Percentiles rank a stretch among this genome's conserved stretches.
These are phyloP conservation scores for Drosophila stalkeri DNA, from an alignment of 2,888 invertebrate genomes.

Conservation along the genomic window DNA sequence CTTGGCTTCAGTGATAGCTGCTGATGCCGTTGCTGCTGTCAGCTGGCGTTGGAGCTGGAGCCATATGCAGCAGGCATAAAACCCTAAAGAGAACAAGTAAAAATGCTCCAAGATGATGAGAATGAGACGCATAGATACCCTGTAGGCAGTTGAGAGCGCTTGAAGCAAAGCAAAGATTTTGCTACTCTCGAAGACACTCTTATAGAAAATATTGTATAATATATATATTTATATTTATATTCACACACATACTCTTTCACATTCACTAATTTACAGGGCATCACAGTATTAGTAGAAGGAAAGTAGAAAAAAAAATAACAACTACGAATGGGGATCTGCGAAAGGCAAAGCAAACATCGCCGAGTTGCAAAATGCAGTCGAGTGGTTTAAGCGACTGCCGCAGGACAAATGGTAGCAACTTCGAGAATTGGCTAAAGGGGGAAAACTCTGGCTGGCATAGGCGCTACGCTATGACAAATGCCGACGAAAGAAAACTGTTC, in stretches of 20 bases:
- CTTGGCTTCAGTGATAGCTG: constrained; percentile 35
- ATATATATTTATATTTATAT: background rate
- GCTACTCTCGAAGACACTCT: background rate
- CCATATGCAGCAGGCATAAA: constrained; percentile 53
- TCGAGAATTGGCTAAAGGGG: constrained; percentile 27
- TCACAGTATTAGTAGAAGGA: constrained; percentile 17
- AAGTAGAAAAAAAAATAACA: constrained; percentile 17
- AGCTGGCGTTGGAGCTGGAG: constrained; percentile 29
- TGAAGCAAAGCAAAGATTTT: background rate
- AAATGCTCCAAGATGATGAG: background rate
- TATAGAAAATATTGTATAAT: background rate
- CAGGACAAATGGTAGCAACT: constrained; percentile 45
- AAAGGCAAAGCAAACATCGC: constrained; percentile 66
- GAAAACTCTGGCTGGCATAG: constrained; percentile 24
- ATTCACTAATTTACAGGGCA: constrained; percentile 34
- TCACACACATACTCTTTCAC: background rate
- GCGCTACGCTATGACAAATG: constrained; percentile 62
- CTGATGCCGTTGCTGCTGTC: constrained; percentile 22
- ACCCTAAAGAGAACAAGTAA: constrained; percentile 39
- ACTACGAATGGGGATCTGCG: constrained; percentile 43
- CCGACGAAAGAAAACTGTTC: constrained; percentile 53
- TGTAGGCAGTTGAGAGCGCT: background rate
- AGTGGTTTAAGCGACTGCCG: constrained; percentile 61
- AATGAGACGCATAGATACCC: background rate
- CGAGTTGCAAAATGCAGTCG: constrained; percentile 65